Evolutionary conservation across 2,113 vertebrate species (phyloP).

Genomic region (Narcine bancroftii): DNA sequence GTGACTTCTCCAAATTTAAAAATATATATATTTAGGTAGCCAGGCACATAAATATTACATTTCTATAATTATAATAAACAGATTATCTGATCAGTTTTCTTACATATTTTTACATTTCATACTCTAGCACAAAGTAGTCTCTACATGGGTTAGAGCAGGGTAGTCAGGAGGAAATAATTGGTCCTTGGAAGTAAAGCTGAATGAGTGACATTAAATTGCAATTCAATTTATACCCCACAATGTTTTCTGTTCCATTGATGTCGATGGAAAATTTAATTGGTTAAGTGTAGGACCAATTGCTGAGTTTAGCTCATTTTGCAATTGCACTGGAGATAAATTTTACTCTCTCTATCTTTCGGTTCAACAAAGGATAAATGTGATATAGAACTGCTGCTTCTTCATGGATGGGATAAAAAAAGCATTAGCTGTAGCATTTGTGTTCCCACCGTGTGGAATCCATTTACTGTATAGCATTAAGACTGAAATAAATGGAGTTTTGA

Average conservation of each 20-base stretch:
- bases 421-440: not conserved
- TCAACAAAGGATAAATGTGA: too few relatives aligned
- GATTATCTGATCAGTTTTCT: not conserved
- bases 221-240: not conserved
- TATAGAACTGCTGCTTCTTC: too few relatives aligned
- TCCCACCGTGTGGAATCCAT: not conserved
- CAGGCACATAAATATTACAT: not conserved
- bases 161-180: not conserved
- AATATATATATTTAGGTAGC: not conserved
- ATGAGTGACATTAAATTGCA: not conserved
- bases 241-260: not conserved
- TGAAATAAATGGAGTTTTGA: not conserved
- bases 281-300: not conserved
- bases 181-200: not conserved
- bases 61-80: not conserved
- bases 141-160: not conserved
- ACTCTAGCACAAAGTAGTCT: not conserved
- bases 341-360: not conserved
- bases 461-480: not conserved
- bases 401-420: not conserved
- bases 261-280: not conserved
- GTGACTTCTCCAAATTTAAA: not conserved
- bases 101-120: not conserved
- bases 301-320: not conserved
- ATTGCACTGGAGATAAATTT: not conserved